Conservation (phyloP, 2,113 vertebrate species). For the Caranx ignobilis region DNA sequence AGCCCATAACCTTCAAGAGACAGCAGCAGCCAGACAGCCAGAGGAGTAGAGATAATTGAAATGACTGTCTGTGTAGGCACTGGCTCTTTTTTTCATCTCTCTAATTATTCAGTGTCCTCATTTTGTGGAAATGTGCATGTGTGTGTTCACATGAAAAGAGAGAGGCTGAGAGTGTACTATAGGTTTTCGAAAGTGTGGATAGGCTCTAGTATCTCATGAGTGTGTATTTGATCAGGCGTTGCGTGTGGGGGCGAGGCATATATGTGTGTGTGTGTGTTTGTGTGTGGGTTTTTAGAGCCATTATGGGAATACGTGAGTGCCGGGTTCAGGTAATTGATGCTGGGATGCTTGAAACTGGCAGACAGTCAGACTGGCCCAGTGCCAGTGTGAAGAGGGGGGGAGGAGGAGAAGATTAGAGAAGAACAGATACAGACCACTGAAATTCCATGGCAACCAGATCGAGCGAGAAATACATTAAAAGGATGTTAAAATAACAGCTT, state of each 20-base stretch:
- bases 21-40: slow-evolving; percentile 62
- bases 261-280: slow-evolving; percentile 17
- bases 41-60: slow-evolving; percentile 73
- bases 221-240: slow-evolving; percentile 39
- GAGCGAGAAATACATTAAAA: slow-evolving; percentile 34
- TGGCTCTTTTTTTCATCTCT: slow-evolving; percentile 46
- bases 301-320: slow-evolving; percentile 65
- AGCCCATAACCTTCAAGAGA: slow-evolving; percentile 69
- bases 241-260: not conserved
- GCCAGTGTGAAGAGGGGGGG: slow-evolving; percentile 56
- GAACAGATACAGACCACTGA: slow-evolving; percentile 42
- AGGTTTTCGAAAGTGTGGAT: slow-evolving; percentile 28
- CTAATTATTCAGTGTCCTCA: slow-evolving; percentile 75
- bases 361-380: slow-evolving; percentile 60
- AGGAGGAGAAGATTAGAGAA: slow-evolving; percentile 50
- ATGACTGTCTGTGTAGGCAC: slow-evolving; percentile 59
- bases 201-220: slow-evolving; percentile 12
- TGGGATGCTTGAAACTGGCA: slow-evolving; percentile 66
- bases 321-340: slow-evolving; percentile 75
- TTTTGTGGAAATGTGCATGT: slow-evolving; percentile 47
- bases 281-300: slow-evolving; percentile 48
- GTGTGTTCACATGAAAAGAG: slow-evolving; percentile 28
- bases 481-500: slow-evolving; percentile 48
- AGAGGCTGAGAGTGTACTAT: slow-evolving; percentile 12
- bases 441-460: slow-evolving; percentile 50